phyloP scores from a whole-genome alignment of 2,113 vertebrate genomes.

The Lamprotornis superbus region DNA sequence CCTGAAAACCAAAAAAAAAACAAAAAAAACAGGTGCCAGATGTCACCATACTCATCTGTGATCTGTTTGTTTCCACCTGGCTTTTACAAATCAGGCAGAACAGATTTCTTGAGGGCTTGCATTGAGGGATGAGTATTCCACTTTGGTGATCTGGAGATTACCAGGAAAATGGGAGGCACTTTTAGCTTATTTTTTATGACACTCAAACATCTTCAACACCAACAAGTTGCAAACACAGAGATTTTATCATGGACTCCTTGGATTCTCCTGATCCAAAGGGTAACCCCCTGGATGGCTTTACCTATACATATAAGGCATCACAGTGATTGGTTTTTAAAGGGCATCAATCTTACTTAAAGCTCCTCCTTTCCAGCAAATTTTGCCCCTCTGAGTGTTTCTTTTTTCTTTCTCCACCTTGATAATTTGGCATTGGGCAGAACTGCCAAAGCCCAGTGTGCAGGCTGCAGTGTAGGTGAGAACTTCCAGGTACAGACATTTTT shows the following conservation, averaged over 20 bases:
- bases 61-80: not conserved
- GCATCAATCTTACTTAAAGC: not conserved
- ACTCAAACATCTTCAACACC: not conserved
- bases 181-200: not conserved
- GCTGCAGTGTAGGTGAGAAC: not conserved
- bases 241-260: not conserved
- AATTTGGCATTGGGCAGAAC: not conserved
- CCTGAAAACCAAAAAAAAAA: not conserved
- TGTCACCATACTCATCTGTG: not conserved
- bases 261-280: not conserved
- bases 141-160: fast-evolving
- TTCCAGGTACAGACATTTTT: not conserved
- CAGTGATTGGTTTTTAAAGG: not conserved
- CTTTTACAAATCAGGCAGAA: not conserved
- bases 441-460: not conserved
- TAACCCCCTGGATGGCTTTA: not conserved
- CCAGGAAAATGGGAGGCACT: not conserved
- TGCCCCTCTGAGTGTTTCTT: not conserved
- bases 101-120: not conserved
- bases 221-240: fast-evolving
- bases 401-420: not conserved
- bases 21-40: not conserved
- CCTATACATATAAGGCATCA: not conserved
- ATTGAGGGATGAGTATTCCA: not conserved
- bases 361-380: not conserved